A percentile compares a stretch with the other conserved stretches of the same genome.
Conservation (phyloP, 2,888 invertebrate species). For the Ornithoptera priamus region DNA sequence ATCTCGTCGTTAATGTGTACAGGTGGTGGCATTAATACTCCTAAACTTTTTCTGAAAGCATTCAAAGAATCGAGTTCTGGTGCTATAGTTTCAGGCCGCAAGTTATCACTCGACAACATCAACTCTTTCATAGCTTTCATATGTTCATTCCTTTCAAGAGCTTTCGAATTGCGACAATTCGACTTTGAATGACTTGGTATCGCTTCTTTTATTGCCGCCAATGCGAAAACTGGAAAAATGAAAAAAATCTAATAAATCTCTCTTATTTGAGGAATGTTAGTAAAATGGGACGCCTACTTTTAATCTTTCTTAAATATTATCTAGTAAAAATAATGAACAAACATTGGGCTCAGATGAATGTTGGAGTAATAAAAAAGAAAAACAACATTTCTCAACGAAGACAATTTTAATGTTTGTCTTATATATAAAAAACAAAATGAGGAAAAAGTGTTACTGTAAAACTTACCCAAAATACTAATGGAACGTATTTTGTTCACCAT, state of each 20-base stretch:
- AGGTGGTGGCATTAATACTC: slow-evolving; percentile 30
- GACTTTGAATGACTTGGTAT: not conserved
- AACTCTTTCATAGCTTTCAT: slow-evolving; percentile 16
- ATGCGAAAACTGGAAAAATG: slow-evolving; percentile 13
- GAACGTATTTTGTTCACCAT: not conserved
- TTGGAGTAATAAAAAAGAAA: no score
- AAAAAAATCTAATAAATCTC: not conserved
- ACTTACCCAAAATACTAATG: not conserved
- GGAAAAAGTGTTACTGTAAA: not conserved
- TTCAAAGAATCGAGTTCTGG: slow-evolving; percentile 2
- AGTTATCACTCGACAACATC: slow-evolving; percentile 7
- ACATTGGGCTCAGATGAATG: no score
- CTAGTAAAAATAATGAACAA: no score
- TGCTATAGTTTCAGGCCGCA: slow-evolving; percentile 13
- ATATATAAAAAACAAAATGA: no score
- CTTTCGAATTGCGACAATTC: not conserved
- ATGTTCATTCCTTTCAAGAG: not conserved
- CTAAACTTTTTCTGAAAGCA: slow-evolving; percentile 29
- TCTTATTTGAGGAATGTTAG: not conserved
- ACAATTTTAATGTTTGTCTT: no score
- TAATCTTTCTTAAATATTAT: no score
- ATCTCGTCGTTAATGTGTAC: slow-evolving; percentile 30
- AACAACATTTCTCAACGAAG: no score
- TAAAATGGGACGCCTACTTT: not conserved
- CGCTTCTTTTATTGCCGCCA: not conserved